phyloP scores from a whole-genome alignment of 1,140 invertebrate species.

The Ostrea edulis region DNA sequence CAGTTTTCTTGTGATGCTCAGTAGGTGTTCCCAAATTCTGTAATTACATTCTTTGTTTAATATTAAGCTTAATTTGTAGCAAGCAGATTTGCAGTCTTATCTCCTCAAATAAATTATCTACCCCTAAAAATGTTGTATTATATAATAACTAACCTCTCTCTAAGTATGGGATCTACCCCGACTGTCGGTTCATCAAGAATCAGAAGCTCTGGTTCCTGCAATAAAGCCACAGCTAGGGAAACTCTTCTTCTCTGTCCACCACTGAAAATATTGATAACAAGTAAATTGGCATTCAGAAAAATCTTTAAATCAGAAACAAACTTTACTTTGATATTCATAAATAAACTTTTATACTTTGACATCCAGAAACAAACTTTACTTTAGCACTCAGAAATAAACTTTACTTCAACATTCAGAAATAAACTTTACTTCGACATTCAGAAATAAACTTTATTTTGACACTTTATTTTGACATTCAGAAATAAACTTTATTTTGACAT shows the following conservation, averaged over 20 bases:
- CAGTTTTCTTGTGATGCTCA: constrained; percentile 86
- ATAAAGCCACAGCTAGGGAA: constrained; percentile 93
- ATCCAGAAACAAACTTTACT: too few relatives aligned
- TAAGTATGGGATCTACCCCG: constrained; percentile 92
- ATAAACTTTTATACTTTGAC: too few relatives aligned
- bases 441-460: too few relatives aligned
- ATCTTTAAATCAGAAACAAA: too few relatives aligned
- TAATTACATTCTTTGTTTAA: constrained; percentile 58
- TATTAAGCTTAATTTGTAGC: neutral
- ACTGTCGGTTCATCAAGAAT: constrained; percentile 97
- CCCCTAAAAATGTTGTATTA: neutral
- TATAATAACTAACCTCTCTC: constrained; percentile 85
- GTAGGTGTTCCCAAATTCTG: constrained; percentile 95
- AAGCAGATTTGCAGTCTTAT: neutral
- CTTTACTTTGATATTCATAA: too few relatives aligned
- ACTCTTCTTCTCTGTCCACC: constrained; percentile 95
- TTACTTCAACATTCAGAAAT: too few relatives aligned
- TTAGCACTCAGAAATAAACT: too few relatives aligned
- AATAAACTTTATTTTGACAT: too few relatives aligned
- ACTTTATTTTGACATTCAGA: too few relatives aligned
- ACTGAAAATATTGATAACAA: constrained; percentile 79
- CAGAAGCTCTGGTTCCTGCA: constrained; percentile 94
- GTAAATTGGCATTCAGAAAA: too few relatives aligned
- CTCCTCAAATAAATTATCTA: neutral
- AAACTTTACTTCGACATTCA: too few relatives aligned